Evolutionary conservation across 2,888 invertebrate genomes (phyloP).

Genomic region (Allolobophora icterica): DNA sequence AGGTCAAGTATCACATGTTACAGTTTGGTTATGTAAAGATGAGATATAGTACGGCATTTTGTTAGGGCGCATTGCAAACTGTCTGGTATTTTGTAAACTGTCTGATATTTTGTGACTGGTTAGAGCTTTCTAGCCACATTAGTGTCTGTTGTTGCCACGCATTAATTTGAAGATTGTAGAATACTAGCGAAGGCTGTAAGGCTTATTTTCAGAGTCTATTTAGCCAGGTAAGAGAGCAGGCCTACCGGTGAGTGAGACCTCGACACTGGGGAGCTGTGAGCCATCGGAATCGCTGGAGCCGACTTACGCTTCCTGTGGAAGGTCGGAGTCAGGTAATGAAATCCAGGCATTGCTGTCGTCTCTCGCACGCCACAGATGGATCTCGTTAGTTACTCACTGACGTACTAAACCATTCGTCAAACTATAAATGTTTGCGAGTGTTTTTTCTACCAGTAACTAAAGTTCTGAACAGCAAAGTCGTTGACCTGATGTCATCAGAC

Average conservation of each 20-base stretch:
- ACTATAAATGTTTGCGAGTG: too few relatives aligned
- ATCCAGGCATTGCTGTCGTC: not conserved
- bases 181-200: not conserved
- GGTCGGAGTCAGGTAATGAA: constrained; percentile 21
- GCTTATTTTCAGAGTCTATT: not conserved
- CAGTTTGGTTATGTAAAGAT: not conserved
- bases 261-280: constrained; percentile 35
- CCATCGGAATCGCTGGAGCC: not conserved
- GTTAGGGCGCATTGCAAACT: not conserved
- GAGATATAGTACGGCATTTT: not conserved
- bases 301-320: constrained; percentile 7
- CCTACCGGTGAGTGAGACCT: constrained; percentile 38
- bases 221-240: not conserved
- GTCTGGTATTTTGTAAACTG: too few relatives aligned
- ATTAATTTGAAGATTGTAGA: not conserved
- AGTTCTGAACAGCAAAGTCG: too few relatives aligned
- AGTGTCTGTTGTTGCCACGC: not conserved
- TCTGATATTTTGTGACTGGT: too few relatives aligned
- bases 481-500: too few relatives aligned
- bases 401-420: too few relatives aligned
- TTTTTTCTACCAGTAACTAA: too few relatives aligned
- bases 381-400: too few relatives aligned
- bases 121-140: not conserved
- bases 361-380: not conserved
- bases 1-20: not conserved